These are phyloP conservation scores for Xestia ashworthii DNA, from an alignment of 2,888 invertebrate species.

Conservation along the genomic window DNA sequence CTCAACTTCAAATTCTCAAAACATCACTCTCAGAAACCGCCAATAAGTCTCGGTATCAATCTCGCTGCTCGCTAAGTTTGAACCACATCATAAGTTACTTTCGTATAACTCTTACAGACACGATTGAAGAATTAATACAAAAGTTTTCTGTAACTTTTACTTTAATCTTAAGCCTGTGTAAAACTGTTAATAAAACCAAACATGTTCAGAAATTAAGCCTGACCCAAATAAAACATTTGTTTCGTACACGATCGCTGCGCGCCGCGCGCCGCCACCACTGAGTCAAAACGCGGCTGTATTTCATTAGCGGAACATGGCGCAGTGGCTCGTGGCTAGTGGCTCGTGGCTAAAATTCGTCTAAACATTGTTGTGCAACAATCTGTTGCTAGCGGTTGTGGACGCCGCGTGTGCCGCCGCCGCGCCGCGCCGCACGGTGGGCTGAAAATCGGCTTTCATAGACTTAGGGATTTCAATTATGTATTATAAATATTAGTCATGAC, in stretches of 20 bases:
- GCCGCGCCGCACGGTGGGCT: too few relatives aligned
- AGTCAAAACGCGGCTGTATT: constrained; percentile 53
- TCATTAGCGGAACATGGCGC: constrained; percentile 61
- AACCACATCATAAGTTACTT: neutral
- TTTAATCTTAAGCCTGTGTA: neutral
- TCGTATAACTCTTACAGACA: neutral
- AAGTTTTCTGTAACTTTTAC: constrained; percentile 8
- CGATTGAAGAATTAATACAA: neutral
- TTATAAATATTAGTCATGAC: too few relatives aligned
- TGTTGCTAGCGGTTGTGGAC: constrained; percentile 62
- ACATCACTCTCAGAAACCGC: neutral
- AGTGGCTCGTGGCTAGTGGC: constrained; percentile 48
- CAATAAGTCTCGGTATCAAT: neutral
- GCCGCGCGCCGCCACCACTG: constrained; percentile 24
- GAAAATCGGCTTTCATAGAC: too few relatives aligned
- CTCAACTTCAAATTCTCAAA: neutral
- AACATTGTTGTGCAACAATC: constrained; percentile 70
- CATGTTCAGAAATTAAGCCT: constrained; percentile 18
- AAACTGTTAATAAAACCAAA: constrained; percentile 18
- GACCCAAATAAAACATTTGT: constrained; percentile 28
- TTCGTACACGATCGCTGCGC: constrained; percentile 12
- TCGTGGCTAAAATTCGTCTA: constrained; percentile 62
- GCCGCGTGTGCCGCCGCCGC: constrained; percentile 4
- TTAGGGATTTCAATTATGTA: too few relatives aligned
- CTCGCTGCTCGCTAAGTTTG: neutral